Evolutionary conservation across 2,797 vertebrate genomes (phyloP).

Genomic region (Oophaga sylvatica): DNA sequence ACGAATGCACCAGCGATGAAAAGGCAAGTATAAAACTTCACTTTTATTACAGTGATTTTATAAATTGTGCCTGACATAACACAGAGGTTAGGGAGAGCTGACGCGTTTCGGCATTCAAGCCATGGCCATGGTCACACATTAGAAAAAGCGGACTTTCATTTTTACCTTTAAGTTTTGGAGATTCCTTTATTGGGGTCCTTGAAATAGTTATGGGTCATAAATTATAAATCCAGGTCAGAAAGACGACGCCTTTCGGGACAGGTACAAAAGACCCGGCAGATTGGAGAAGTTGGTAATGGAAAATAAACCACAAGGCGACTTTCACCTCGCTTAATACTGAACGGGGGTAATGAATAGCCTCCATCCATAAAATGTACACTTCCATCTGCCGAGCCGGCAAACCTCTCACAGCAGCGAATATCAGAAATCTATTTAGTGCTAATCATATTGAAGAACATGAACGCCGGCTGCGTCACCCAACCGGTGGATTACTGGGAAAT

Average conservation of each 20-base stretch:
- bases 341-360: conserved; percentile 22
- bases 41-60: too few relatives aligned
- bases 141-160: too few relatives aligned
- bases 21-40: too few relatives aligned
- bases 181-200: neutral
- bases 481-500: neutral
- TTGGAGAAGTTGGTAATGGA: neutral
- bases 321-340: conserved; percentile 21
- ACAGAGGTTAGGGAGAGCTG: too few relatives aligned
- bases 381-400: neutral
- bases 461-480: neutral
- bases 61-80: too few relatives aligned
- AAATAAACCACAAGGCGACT: neutral
- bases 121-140: too few relatives aligned
- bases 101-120: too few relatives aligned
- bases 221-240: neutral
- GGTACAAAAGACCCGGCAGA: conserved; percentile 7
- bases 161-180: too few relatives aligned
- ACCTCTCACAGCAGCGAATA: neutral
- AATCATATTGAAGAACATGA: conserved; percentile 14
- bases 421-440: conserved; percentile 12
- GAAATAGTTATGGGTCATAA: neutral
- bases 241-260: neutral
- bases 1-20: too few relatives aligned
- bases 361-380: neutral